phyloP scores from a whole-genome alignment of 1,140 invertebrate species.

The Laupala kohalensis region DNA sequence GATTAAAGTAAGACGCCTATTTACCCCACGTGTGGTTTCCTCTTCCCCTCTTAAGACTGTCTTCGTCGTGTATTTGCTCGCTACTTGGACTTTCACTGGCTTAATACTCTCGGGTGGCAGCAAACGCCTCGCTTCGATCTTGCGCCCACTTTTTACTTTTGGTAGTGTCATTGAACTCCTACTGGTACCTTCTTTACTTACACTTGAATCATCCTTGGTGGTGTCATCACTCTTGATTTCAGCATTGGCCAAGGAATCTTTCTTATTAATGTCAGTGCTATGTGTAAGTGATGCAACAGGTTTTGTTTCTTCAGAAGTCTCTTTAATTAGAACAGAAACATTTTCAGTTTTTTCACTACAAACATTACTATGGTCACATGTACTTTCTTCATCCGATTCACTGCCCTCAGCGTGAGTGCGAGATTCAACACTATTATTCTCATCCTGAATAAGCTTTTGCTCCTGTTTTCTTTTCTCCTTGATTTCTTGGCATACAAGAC shows the following conservation, averaged over 20 bases:
- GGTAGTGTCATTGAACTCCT: not conserved
- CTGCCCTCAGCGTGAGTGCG: not conserved
- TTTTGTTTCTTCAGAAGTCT: too few species aligned
- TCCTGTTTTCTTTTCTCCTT: not conserved
- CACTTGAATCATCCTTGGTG: not conserved
- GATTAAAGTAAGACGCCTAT: not conserved
- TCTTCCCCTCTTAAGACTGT: not conserved
- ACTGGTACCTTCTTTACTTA: not conserved
- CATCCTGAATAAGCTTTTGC: not conserved
- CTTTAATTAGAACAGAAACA: not conserved
- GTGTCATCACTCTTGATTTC: not conserved
- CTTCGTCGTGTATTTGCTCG: not conserved
- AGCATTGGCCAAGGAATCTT: not conserved
- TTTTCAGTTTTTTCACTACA: not conserved
- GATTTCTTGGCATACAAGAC: not conserved
- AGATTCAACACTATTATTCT: not conserved
- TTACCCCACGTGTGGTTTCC: not conserved
- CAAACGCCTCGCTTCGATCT: not conserved
- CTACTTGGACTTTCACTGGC: not conserved
- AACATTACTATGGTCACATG: not conserved
- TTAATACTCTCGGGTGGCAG: not conserved
- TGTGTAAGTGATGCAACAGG: too few species aligned
- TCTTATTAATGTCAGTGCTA: not conserved
- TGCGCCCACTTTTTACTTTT: not conserved
- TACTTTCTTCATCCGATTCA: not conserved